phyloP scores from a whole-genome alignment of 2,888 invertebrate genomes.

The Volucella bombylans region DNA sequence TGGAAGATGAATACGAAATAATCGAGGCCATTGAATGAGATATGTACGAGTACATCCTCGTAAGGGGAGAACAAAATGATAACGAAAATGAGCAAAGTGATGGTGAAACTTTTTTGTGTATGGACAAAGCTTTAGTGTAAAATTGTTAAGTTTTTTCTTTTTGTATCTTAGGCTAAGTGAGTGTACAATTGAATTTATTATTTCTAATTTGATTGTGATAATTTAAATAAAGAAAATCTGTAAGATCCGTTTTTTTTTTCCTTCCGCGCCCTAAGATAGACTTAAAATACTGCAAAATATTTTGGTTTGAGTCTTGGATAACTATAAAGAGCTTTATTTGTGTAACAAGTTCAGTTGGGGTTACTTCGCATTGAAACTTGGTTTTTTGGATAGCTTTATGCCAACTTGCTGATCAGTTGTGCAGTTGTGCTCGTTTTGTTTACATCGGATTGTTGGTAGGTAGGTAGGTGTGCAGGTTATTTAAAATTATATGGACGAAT shows the following conservation, averaged over 20 bases:
- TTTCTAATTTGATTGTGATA: constrained; percentile 14
- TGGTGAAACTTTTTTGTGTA: constrained; percentile 60
- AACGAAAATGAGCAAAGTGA: constrained; percentile 6
- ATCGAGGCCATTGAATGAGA: constrained; percentile 82
- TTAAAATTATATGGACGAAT: background rate
- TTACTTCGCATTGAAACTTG: constrained; percentile 4
- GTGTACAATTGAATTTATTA: constrained; percentile 33
- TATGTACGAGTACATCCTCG: too few species aligned
- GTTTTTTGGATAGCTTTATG: constrained; percentile 1
- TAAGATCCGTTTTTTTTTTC: background rate
- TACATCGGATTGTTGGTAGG: constrained; percentile 25
- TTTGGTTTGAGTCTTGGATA: constrained; percentile 24
- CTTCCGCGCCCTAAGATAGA: constrained; percentile 11
- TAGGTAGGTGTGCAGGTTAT: constrained; percentile 15
- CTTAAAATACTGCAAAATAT: background rate
- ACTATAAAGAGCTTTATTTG: background rate
- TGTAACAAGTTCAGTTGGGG: background rate
- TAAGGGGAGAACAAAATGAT: constrained; percentile 35
- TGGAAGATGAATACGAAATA: constrained; percentile 83
- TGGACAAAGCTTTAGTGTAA: constrained; percentile 59
- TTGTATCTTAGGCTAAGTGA: constrained; percentile 36
- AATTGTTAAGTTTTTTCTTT: constrained; percentile 67
- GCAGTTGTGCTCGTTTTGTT: constrained; percentile 51
- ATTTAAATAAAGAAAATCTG: constrained; percentile 29
- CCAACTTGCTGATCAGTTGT: constrained; percentile 44